phyloP scores from a whole-genome alignment of 2,888 invertebrate species.

The Dolomedes plantarius region DNA sequence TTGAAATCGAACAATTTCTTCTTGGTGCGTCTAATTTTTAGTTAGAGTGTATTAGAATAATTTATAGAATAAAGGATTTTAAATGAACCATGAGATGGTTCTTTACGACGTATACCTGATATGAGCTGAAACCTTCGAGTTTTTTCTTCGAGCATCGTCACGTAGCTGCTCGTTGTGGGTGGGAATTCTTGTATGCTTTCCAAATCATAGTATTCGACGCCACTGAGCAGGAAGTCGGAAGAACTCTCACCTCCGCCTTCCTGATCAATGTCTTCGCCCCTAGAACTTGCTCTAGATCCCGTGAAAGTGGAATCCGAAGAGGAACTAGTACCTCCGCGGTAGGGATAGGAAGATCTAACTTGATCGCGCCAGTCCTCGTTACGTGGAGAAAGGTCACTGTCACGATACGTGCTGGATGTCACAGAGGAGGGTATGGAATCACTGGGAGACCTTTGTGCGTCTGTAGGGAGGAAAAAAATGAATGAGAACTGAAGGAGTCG shows the following conservation, averaged over 20 bases:
- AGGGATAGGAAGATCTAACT: neutral
- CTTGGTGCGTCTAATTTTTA: no score
- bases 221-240: constrained; percentile 73
- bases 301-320: constrained; percentile 40
- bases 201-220: constrained; percentile 71
- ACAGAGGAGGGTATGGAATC: constrained; percentile 56
- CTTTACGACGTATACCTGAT: no score
- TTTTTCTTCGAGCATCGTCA: constrained; percentile 73
- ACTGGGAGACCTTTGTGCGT: constrained; percentile 42
- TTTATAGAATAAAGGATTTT: no score
- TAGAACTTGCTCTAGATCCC: constrained; percentile 16
- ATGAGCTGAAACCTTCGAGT: constrained; percentile 66
- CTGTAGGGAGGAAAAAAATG: neutral
- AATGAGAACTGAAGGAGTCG: no score
- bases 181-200: constrained; percentile 72
- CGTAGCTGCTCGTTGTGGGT: constrained; percentile 70
- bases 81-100: no score
- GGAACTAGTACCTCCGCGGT: constrained; percentile 20
- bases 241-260: constrained; percentile 52
- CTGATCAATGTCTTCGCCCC: constrained; percentile 37
- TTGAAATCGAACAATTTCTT: no score
- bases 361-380: constrained; percentile 45
- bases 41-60: no score
- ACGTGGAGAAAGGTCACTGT: constrained; percentile 51
- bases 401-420: constrained; percentile 45